Percentiles rank a stretch among this genome's conserved stretches.
These are phyloP conservation scores for Sebastes matsubarae DNA, from an alignment of 2,797 vertebrate species.

Conservation along the genomic window DNA sequence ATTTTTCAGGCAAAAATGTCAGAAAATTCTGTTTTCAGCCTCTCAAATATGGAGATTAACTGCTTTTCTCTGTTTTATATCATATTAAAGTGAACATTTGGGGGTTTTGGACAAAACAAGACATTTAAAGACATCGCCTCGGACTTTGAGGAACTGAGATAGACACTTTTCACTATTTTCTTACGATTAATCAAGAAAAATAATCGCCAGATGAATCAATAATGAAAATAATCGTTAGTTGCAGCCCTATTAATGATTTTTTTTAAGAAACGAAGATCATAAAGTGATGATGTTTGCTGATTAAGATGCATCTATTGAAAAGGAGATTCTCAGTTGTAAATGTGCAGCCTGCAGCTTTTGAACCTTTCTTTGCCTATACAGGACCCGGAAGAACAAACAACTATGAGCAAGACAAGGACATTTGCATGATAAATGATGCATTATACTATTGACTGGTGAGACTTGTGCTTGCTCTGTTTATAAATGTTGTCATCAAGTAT, in stretches of 20 bases:
- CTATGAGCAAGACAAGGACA: constrained; percentile 4
- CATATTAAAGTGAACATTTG: too few relatives aligned
- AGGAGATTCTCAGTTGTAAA: neutral
- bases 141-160: too few relatives aligned
- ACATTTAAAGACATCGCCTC: too few relatives aligned
- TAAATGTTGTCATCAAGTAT: neutral
- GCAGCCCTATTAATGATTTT: neutral
- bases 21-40: too few relatives aligned
- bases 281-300: neutral
- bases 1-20: too few relatives aligned
- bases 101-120: too few relatives aligned
- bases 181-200: too few relatives aligned
- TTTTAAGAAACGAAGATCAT: neutral
- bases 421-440: constrained; percentile 7
- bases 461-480: neutral
- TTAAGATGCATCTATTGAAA: neutral
- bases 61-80: too few relatives aligned
- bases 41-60: too few relatives aligned
- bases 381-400: constrained; percentile 15
- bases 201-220: too few relatives aligned
- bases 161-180: too few relatives aligned
- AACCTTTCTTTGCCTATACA: constrained; percentile 14
- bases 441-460: neutral
- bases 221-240: too few relatives aligned
- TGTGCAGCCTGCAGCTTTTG: neutral